Base-by-base conservation (phyloP, 1,140 invertebrate genomes). In the Phenacoccus solenopsis region DNA sequence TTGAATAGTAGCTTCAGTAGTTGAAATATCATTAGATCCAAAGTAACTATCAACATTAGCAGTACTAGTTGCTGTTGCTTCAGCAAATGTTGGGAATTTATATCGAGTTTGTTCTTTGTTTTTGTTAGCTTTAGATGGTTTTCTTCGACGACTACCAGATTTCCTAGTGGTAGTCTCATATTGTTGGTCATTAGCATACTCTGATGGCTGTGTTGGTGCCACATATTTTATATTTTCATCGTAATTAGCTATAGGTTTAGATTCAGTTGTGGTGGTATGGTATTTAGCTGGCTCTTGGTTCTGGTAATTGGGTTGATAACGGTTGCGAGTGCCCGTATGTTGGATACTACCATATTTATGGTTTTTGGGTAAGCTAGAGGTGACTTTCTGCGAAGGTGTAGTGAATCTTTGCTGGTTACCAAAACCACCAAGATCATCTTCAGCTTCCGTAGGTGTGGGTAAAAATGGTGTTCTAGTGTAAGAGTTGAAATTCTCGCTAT, bases 81-180 rank as follows among this genome's bases (percentile, higher is more conserved):
- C 16, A 67, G 56, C n/a, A n/a, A n/a, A 0, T 4, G 71, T 69
- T 16, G 68, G 71, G 16, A 68, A 2, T 59, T 71, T 30, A 30
- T 71, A 56, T 61, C 68, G 16, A 32, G 67, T 16, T 57, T 69
- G 28, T 67, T 71, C 56, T 68, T 57, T 13, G 68, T 7, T 71
- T 67, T 28, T 59, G 71, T 61, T 13, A 57, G 28, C 10, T 22
- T 59, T 13, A 35, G 0, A 59, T 30, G 25, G 56, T 9, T 69
- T 59, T 59, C 69, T n/a, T 22, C 20, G 30, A 71, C 68, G 28
- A 64, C 13, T 57, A 3, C 38, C 38, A 28, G 16, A 2, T 35
- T 68, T 68, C 35, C n/a, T 56, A 12, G 35, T 57, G 1, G 71
- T 49, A 13, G 68, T 38, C 13, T 27, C 28, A 9, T 69, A 68